Percentiles rank a stretch among this genome's conserved stretches.
Conservation (phyloP, 2,797 vertebrate species). For the Dryobates pubescens region DNA sequence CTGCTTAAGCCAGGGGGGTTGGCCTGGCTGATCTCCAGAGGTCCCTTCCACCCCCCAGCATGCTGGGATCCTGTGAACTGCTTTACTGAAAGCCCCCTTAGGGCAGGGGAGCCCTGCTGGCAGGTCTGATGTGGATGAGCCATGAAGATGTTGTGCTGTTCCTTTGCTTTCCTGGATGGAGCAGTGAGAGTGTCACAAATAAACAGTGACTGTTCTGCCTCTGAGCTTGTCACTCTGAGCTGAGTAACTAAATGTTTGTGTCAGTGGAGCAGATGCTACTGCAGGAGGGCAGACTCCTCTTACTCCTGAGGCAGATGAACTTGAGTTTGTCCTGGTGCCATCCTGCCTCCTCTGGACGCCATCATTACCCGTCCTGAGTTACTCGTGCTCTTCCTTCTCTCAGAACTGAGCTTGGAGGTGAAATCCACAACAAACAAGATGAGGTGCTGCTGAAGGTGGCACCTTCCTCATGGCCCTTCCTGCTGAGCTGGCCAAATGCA, state of each 20-base stretch:
- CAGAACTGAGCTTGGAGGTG: conserved; percentile 24
- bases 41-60: too few species aligned
- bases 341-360: background rate
- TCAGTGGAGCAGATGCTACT: conserved; percentile 49
- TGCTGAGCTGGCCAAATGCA: conserved; percentile 6
- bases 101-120: background rate
- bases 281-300: background rate
- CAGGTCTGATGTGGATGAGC: background rate
- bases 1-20: too few species aligned
- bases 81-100: background rate
- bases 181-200: background rate
- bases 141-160: background rate
- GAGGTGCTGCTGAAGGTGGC: background rate
- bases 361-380: background rate
- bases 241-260: conserved; percentile 2
- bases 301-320: background rate
- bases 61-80: background rate
- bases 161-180: background rate
- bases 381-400: conserved; percentile 14
- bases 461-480: background rate
- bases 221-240: conserved; percentile 17
- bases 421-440: conserved; percentile 21
- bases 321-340: background rate
- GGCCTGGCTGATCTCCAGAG: too few species aligned
- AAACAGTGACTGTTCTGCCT: background rate